Conservation (phyloP, 1,140 invertebrate genomes). For the Euwallacea fornicatus region DNA sequence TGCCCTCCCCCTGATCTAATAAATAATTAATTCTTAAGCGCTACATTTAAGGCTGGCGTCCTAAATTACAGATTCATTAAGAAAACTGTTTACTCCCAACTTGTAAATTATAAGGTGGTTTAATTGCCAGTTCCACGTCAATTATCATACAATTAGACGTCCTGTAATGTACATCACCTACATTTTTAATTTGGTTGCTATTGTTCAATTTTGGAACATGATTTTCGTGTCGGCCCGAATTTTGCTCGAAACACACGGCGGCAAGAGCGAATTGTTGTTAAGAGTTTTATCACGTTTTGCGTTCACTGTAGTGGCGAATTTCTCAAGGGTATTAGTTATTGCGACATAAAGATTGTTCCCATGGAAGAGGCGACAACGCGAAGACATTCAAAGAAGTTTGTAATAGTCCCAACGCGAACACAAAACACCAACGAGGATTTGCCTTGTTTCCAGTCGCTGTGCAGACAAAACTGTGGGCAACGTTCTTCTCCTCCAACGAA, state of each 20-base stretch:
- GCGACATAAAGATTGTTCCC: too few relatives aligned
- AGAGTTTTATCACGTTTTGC: not conserved
- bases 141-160: constrained; percentile 23
- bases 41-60: constrained; percentile 12
- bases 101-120: constrained; percentile 12
- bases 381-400: too few relatives aligned
- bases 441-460: too few relatives aligned
- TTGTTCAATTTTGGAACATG: constrained; percentile 19
- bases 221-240: constrained; percentile 9
- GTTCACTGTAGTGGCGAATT: not conserved
- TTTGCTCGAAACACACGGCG: not conserved
- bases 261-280: not conserved
- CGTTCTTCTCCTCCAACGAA: too few relatives aligned
- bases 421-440: too few relatives aligned
- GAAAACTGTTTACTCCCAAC: constrained; percentile 14
- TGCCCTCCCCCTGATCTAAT: not conserved
- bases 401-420: too few relatives aligned
- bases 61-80: constrained; percentile 21
- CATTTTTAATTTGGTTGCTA: constrained; percentile 6
- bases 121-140: constrained; percentile 20
- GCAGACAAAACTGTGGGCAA: too few relatives aligned
- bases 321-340: too few relatives aligned
- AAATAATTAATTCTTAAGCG: not conserved
- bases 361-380: too few relatives aligned
- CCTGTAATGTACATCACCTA: not conserved